Conservation (phyloP, 2,888 invertebrate species). For the Mimumesa dahlbomi region DNA sequence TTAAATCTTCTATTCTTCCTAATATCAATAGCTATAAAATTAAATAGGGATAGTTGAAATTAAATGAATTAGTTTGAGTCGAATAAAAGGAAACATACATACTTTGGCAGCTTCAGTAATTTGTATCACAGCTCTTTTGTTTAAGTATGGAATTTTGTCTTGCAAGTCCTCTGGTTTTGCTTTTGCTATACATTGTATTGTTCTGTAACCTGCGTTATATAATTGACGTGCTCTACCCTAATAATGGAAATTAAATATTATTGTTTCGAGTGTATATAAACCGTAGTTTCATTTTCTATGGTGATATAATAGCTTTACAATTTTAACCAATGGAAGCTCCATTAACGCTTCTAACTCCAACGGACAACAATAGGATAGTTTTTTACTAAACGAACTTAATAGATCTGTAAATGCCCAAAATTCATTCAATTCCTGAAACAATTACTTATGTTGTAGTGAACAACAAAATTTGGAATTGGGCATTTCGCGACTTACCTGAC, state of each 20-base stretch:
- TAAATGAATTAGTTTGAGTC: not conserved
- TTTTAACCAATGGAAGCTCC: constrained; percentile 94
- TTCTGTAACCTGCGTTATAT: constrained; percentile 90
- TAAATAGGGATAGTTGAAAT: constrained; percentile 15
- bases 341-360: constrained; percentile 90
- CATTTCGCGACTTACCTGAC: constrained; percentile 82
- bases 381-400: constrained; percentile 86
- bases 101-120: constrained; percentile 95
- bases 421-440: constrained; percentile 84
- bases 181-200: constrained; percentile 88
- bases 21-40: constrained; percentile 80
- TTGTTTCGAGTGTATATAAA: no score
- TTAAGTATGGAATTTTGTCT: constrained; percentile 86
- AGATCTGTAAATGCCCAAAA: constrained; percentile 92
- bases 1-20: constrained; percentile 92
- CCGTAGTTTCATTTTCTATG: not conserved
- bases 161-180: constrained; percentile 85
- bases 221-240: constrained; percentile 92
- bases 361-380: constrained; percentile 91
- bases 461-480: not conserved
- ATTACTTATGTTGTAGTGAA: constrained; percentile 1
- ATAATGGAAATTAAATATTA: constrained; percentile 19
- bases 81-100: constrained; percentile 53
- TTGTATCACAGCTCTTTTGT: constrained; percentile 87
- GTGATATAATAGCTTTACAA: constrained; percentile 81